Evolutionary conservation across 2,888 invertebrate species (phyloP), one percentile per base, ranked within the genome.

Genomic region (Sphaerophoria taeniata): DNA sequence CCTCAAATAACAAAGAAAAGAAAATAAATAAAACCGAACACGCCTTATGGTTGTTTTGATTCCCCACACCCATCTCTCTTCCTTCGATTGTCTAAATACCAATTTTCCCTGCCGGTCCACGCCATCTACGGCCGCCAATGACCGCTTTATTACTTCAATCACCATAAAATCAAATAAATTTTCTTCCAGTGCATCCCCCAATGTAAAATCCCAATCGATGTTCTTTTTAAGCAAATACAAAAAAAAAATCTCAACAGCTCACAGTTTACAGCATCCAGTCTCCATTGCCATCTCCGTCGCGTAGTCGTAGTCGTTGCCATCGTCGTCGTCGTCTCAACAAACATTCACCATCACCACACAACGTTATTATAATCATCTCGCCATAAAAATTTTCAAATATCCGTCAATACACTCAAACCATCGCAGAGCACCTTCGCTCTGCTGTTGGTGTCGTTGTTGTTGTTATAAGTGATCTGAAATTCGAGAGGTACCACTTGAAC

Each of bases 141-240:
- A 85, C 85, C 85, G 85, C 85, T 81, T 85, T 85, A 85, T 81
- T 69, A 81, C 81, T 73, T 73, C 72, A 73, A 81, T 81, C 76
- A 65, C 70, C 72, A 85, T 77, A 81, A 85, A 76, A 73, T 63
- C 47, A 45, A 49, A 77, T 72, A 81, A 75, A 53, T 80, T 85
- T 85, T 85, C 76, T 85, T 61, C 51, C 85, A 85, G 85, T 85
- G 85, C 81, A 85, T 84, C 85, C 74, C 83, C 78, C 78, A 70
- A 39, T 63, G 78, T 77, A 77, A 58, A 76, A 24, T 24, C 24
- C 24, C 24, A 24, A 24, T 24, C 24, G 24, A 24, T 24, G 24
- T 24, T 24, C 24, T 24, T 24, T 24, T 24, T 24, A 24, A 24
- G 24, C 67, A 61, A 63, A 69, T 69, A 73, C 3, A 31, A 31